Conservation (phyloP, 2,113 vertebrate species). For the Choloepus hoffmanni region DNA sequence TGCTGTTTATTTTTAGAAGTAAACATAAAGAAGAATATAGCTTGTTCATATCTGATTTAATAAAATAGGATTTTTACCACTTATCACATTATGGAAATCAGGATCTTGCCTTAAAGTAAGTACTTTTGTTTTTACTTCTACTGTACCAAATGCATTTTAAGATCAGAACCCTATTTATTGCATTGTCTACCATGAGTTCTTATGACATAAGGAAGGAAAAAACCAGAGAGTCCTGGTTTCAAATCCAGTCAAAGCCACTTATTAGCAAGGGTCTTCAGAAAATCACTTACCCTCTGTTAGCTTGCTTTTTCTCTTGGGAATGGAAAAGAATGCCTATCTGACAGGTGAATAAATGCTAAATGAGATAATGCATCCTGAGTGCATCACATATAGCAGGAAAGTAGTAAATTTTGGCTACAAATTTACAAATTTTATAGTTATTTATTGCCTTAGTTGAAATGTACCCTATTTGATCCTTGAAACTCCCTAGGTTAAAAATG, state of each 20-base stretch:
- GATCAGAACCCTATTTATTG: background rate
- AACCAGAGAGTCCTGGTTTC: background rate
- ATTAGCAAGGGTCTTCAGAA: no score
- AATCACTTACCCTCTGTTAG: no score
- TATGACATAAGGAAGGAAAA: background rate
- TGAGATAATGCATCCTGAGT: no score
- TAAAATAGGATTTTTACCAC: background rate
- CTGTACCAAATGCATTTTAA: background rate
- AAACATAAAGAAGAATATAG: background rate
- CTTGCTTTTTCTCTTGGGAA: no score
- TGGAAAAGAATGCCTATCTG: no score
- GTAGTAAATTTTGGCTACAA: no score
- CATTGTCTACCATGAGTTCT: background rate
- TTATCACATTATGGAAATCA: background rate
- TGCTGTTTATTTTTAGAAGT: background rate
- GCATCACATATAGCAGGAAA: no score
- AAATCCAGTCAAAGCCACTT: background rate
- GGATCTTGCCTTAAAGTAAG: background rate
- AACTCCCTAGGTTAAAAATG: no score
- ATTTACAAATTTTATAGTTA: no score
- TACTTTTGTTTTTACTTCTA: background rate
- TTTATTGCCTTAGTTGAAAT: no score
- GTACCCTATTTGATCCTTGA: no score
- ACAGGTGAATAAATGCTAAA: no score
- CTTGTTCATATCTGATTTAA: background rate